These are phyloP conservation scores for Setipinna tenuifilis DNA, from an alignment of 2,797 vertebrate species.

Conservation along the genomic window DNA sequence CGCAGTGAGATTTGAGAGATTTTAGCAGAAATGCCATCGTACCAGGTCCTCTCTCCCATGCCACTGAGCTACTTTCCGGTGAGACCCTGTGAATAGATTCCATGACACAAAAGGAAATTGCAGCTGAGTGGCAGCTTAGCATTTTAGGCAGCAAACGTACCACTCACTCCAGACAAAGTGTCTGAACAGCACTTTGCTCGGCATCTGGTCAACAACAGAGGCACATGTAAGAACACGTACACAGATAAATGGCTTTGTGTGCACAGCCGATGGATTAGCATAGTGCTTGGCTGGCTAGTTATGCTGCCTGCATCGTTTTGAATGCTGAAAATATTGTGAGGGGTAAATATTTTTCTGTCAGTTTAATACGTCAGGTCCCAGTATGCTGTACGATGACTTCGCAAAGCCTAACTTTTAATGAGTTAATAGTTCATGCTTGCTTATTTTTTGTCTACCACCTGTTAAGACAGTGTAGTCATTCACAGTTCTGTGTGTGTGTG, in stretches of 20 bases:
- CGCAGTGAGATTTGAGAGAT: background rate
- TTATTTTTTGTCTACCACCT: too few species aligned
- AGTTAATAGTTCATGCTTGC: too few species aligned
- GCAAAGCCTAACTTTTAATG: too few species aligned
- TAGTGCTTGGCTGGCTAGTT: conserved; percentile 14
- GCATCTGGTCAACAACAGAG: conserved; percentile 7
- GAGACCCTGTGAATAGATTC: conserved; percentile 9
- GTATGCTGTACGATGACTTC: too few species aligned
- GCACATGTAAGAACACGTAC: conserved; percentile 9
- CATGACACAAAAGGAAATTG: background rate
- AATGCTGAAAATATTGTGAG: background rate
- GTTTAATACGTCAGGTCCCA: too few species aligned
- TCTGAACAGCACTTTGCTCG: background rate
- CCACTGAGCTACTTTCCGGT: background rate
- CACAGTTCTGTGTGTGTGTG: too few species aligned
- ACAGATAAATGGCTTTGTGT: conserved; percentile 15
- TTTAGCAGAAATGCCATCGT: background rate
- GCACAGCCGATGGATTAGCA: conserved; percentile 4
- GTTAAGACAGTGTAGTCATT: too few species aligned
- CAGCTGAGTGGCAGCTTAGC: background rate
- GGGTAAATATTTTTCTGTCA: too few species aligned
- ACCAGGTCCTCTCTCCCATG: background rate
- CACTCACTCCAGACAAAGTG: conserved; percentile 4
- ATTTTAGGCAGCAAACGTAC: background rate
- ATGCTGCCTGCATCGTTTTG: background rate